These are phyloP conservation scores for Coelopa pilipes DNA, from an alignment of 2,888 invertebrate species.

Conservation along the genomic window DNA sequence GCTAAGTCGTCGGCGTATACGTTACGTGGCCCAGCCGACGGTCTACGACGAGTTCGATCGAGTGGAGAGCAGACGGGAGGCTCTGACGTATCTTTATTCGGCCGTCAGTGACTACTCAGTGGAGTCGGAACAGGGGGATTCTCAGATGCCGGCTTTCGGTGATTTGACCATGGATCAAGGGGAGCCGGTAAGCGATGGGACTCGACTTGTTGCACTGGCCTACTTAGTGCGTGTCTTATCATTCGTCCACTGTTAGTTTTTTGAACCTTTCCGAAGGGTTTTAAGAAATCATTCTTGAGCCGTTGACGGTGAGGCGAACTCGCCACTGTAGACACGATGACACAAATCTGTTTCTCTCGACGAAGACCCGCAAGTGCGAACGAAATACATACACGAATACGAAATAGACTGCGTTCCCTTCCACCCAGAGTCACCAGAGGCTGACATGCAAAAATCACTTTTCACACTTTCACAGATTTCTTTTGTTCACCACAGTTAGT, in stretches of 20 bases:
- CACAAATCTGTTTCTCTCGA: background rate
- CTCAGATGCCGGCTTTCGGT: slow-evolving; percentile 67
- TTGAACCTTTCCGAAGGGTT: background rate
- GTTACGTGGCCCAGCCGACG: slow-evolving; percentile 69
- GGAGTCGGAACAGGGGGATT: slow-evolving; percentile 68
- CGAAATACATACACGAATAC: background rate
- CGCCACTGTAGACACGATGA: background rate
- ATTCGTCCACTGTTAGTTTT: no score
- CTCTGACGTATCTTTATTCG: slow-evolving; percentile 55
- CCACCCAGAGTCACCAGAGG: background rate
- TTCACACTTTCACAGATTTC: background rate
- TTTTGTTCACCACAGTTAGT: background rate
- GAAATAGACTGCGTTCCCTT: background rate
- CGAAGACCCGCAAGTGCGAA: background rate
- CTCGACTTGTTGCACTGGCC: no score
- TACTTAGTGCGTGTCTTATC: no score
- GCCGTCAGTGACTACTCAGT: slow-evolving; percentile 67
- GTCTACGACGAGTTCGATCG: slow-evolving; percentile 70
- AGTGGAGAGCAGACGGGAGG: slow-evolving; percentile 62
- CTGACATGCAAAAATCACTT: background rate
- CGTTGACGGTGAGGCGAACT: background rate
- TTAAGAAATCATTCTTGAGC: background rate
- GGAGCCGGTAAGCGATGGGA: slow-evolving; percentile 62
- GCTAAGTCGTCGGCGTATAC: slow-evolving; percentile 68
- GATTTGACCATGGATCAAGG: slow-evolving; percentile 65